These are phyloP conservation scores for Pollachius pollachius DNA, from an alignment of 2,113 vertebrate genomes.

Conservation along the genomic window DNA sequence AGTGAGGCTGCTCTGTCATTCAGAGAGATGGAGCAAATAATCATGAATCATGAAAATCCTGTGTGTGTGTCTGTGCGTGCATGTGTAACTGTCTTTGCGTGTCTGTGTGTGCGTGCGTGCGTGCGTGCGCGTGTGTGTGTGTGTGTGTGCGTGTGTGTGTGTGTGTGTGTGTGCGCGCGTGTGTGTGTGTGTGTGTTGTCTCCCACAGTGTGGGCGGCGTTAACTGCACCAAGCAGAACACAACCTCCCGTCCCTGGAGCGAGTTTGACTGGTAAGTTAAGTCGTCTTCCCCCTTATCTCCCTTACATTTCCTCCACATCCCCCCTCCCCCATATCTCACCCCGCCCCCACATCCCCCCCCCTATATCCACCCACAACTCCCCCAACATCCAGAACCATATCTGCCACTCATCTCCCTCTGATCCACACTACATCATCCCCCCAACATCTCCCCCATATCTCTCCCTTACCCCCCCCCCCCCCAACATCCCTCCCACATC, in stretches of 20 bases:
- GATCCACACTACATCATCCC: too few relatives aligned
- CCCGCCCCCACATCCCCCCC: neutral
- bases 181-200: neutral
- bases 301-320: neutral
- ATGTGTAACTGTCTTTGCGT: too few relatives aligned
- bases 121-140: too few relatives aligned
- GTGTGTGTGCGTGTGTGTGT: neutral
- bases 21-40: too few relatives aligned
- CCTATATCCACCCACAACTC: too few relatives aligned
- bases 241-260: slow-evolving; percentile 68
- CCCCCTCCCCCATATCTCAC: neutral
- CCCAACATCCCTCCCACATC: neutral
- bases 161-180: neutral
- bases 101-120: neutral
- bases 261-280: slow-evolving; percentile 79
- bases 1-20: too few relatives aligned
- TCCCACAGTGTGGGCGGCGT: slow-evolving; percentile 63
- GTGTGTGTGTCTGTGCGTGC: neutral
- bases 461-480: neutral
- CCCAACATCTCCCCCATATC: neutral
- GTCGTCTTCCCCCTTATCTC: neutral
- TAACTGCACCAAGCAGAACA: slow-evolving; percentile 77
- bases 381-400: too few relatives aligned
- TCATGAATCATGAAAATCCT: neutral
- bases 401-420: neutral